Base-by-base conservation (phyloP, 2,797 vertebrate species). In the Hemibagrus guttatus region DNA sequence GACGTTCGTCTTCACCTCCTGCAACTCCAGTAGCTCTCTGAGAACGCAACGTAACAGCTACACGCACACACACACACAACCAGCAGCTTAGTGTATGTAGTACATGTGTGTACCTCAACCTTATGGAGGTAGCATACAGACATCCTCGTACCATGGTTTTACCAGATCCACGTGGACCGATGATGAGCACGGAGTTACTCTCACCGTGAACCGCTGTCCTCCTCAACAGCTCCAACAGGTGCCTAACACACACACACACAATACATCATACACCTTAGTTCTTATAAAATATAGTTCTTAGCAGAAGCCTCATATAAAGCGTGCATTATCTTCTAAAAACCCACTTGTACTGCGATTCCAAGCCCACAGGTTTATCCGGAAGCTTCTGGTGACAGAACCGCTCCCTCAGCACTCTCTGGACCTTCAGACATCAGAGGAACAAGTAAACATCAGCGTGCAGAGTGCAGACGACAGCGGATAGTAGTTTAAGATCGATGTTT, bases 121-220 rank as follows among this genome's bases (percentile, higher is more conserved):
- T 2, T 14, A 16, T 26, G 13, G 46, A 52, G 63, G 39, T 39
- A 75, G 14, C 1, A n/a, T 21, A 52, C 9, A 39, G 35, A 42
- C 19, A 9, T n/a, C 17, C 31, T 90, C 91, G 88, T 95, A 99
- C 98, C 97, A 89, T 94, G 0, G 94, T 97, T 91, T 99, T 99
- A 66, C 98, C 98, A 0, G 96, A 93, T 91, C 98, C 98, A 88
- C 98, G 94, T 61, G 98, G 97, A 3, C 98, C 98, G 13, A 99
- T 95, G 46, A 99, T 93, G 12, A 99, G 96, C 82, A 97, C 95
- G 0, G 98, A 99, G 86, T 99, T 99, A 85, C 98, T 98, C 93
- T 99, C 98, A 85, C 98, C 98, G 2, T 98, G 94, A 89, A 97
- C n/a, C 6, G 94, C 95, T 2, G 97, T 98, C 85, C 96, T 95